Evolutionary conservation across 2,113 vertebrate genomes (phyloP), one percentile per base, ranked within the genome.

Genomic region (Egretta garzetta): DNA sequence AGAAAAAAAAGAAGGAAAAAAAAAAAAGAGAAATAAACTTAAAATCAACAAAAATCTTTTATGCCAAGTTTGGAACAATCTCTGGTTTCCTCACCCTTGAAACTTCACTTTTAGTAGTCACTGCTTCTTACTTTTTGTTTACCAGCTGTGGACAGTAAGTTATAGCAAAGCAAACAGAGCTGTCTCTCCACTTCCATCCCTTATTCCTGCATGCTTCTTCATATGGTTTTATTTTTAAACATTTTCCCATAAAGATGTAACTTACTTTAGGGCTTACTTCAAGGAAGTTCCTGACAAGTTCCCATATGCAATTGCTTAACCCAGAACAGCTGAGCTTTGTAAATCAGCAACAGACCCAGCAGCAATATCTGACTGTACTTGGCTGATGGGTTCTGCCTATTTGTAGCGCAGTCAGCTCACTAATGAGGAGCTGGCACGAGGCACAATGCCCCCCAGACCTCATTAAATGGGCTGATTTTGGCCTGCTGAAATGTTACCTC

Each of bases 221-320:
- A 95, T 88, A 90, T 94, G 95, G 84, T 96, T 97, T 96, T 88
- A 80, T 87, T 97, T 97, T 97, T 80, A 91, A 94, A 66, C 39
- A 41, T 81, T 94, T 88, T 85, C 76, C 62, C 67, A 79, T 96
- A 80, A 96, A 91, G 80, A 87, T 94, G 93, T 95, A 96, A 89
- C 94, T 95, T 94, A 97, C 88, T 97, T 97, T 93, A 97, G 70
- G 86, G 94, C 97, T 97, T 96, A 96, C 89, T 94, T 76, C 62
- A 80, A 97, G 93, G 94, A 96, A 97, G 84, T 80, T 95, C 84
- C 74, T 3, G 4, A 96, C 89, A 95, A 91, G 77, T 50, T 95
- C 73, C 93, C 96, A 93, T 80, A 90, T 96, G 96, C 0, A 0
- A 66, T 33, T 86, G 62, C 71, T 91, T 97, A 97, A 96, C 84